A percentile compares a stretch with the other conserved stretches of the same genome.
Conservation (phyloP, 35 echinoderm and acorn worm genomes). For the Apostichopus parvimensis region DNA sequence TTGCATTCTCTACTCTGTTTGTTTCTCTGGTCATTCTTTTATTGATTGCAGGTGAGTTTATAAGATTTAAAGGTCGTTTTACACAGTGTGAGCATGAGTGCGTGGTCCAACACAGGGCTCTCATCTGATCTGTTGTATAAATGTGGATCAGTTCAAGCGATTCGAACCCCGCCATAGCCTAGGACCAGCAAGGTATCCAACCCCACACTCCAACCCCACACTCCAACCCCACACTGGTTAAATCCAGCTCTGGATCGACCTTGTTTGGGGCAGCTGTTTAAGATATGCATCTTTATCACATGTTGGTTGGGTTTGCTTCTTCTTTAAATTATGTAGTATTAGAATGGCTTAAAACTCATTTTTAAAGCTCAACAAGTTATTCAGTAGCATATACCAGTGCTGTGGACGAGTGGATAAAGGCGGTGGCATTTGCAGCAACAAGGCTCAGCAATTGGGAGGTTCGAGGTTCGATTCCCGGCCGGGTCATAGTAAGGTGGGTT, state of each 20-base stretch:
- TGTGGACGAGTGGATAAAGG: too few relatives aligned
- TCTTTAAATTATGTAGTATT: too few relatives aligned
- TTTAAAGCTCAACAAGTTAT: too few relatives aligned
- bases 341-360: too few relatives aligned
- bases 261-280: too few relatives aligned
- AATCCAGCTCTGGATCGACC: background rate
- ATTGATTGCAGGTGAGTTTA: conserved; percentile 37
- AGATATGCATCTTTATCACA: too few relatives aligned
- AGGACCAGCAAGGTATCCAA: background rate
- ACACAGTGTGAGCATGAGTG: background rate
- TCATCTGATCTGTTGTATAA: background rate
- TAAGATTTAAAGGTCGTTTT: background rate
- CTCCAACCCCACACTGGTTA: background rate
- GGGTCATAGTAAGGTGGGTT: too few relatives aligned
- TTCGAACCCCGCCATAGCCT: background rate
- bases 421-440: too few relatives aligned
- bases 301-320: too few relatives aligned
- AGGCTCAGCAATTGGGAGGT: too few relatives aligned
- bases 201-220: background rate
- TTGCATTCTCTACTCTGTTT: conserved; percentile 26
- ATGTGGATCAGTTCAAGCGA: background rate
- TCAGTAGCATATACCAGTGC: too few relatives aligned
- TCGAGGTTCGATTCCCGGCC: too few relatives aligned
- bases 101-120: background rate
- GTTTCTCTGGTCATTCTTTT: conserved; percentile 3